phyloP scores from a whole-genome alignment of 2,888 invertebrate genomes.

The Agrypnus murinus region DNA sequence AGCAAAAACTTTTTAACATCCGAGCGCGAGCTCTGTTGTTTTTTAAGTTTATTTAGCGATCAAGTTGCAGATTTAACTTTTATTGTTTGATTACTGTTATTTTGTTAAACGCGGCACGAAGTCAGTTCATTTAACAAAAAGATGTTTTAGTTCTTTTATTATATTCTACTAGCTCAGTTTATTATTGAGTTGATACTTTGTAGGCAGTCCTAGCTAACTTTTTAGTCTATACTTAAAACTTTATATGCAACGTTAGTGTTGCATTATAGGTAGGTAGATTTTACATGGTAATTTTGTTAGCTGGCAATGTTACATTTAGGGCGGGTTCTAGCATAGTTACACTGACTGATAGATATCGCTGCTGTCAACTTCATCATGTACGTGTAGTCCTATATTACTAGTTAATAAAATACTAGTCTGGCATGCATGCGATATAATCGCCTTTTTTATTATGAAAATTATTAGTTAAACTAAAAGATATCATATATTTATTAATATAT shows the following conservation, averaged over 20 bases:
- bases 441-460: background rate
- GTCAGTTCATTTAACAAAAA: conserved; percentile 46
- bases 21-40: conserved; percentile 53
- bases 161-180: conserved; percentile 9
- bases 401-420: background rate
- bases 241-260: conserved; percentile 1
- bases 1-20: conserved; percentile 55
- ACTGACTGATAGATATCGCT: background rate
- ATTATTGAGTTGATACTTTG: conserved; percentile 5
- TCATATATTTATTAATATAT: too few species aligned
- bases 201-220: conserved; percentile 16
- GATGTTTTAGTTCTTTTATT: background rate
- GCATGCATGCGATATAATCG: background rate
- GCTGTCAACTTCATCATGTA: background rate
- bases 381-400: too few species aligned
- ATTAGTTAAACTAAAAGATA: too few species aligned
- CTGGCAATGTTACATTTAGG: conserved; percentile 2
- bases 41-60: conserved; percentile 58
- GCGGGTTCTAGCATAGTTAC: background rate
- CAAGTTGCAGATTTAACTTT: conserved; percentile 54
- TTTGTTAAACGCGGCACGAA: conserved; percentile 56
- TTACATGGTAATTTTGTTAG: conserved; percentile 10
- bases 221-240: conserved; percentile 9
- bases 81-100: conserved; percentile 60
- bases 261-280: background rate